These are phyloP conservation scores for Triplophysa tibetana DNA, from an alignment of 2,113 vertebrate genomes.

Conservation along the genomic window DNA sequence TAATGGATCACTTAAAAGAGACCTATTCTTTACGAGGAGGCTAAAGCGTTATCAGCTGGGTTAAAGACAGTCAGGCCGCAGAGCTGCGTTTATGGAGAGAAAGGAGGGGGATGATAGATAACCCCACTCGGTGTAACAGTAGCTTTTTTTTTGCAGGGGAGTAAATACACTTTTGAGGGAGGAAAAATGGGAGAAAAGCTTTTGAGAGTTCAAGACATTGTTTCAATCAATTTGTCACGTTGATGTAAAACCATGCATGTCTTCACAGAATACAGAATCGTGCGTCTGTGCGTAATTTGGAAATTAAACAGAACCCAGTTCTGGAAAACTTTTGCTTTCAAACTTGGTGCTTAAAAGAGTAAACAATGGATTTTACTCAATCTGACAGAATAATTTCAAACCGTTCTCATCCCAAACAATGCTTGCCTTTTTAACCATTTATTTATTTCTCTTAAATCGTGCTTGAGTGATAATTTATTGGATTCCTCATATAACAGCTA, in stretches of 20 bases:
- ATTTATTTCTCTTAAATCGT: background rate
- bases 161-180: constrained; percentile 43
- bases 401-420: background rate
- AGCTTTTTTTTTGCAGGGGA: constrained; percentile 49
- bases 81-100: constrained; percentile 28
- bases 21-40: constrained; percentile 57
- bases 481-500: background rate
- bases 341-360: background rate
- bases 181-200: constrained; percentile 43
- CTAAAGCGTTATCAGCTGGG: constrained; percentile 63
- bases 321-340: background rate
- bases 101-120: constrained; percentile 54
- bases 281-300: background rate
- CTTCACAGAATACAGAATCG: constrained; percentile 9
- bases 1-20: constrained; percentile 65
- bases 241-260: constrained; percentile 11
- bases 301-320: background rate
- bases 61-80: constrained; percentile 58
- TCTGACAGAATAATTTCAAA: background rate
- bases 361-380: background rate
- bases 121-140: constrained; percentile 58
- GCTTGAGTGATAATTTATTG: constrained; percentile 1
- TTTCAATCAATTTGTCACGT: constrained; percentile 29
- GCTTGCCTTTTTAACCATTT: background rate
- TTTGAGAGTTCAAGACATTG: constrained; percentile 35